Evolutionary conservation across 2,113 vertebrate genomes (phyloP).

Genomic region (Pelecanus crispus): DNA sequence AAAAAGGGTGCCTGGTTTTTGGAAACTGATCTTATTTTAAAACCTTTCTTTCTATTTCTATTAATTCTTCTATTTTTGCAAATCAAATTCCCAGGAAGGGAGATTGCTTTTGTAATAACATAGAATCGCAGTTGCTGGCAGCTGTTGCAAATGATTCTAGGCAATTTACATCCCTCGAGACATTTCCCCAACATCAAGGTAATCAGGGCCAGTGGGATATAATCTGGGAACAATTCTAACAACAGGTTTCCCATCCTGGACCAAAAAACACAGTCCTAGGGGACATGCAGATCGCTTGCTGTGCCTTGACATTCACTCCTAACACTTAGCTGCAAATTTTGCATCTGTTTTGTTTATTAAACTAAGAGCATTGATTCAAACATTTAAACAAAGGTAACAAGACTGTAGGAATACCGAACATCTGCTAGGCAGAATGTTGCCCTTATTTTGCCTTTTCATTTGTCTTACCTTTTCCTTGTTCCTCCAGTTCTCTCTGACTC

Average conservation of each 20-base stretch:
- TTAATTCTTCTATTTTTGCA: constrained; percentile 59
- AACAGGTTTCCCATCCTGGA: constrained; percentile 38
- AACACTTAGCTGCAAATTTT: neutral
- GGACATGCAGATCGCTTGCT: neutral
- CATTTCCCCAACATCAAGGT: constrained; percentile 57
- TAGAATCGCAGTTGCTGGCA: constrained; percentile 53
- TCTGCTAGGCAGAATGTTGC: neutral
- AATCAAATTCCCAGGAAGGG: constrained; percentile 50
- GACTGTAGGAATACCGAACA: neutral
- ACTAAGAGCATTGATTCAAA: neutral
- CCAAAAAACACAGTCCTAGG: constrained; percentile 6
- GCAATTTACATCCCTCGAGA: constrained; percentile 50
- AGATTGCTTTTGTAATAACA: constrained; percentile 67
- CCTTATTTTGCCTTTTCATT: neutral
- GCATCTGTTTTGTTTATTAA: constrained; percentile 42
- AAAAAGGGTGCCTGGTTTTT: neutral
- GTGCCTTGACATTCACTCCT: constrained; percentile 3
- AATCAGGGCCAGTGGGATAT: constrained; percentile 62
- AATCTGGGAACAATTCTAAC: constrained; percentile 48
- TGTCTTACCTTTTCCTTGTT: neutral
- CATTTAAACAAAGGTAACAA: constrained; percentile 18
- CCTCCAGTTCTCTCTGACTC: neutral
- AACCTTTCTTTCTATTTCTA: constrained; percentile 38
- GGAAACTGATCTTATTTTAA: constrained; percentile 12
- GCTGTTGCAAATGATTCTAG: constrained; percentile 64